Evolutionary conservation across 2,113 vertebrate genomes (phyloP), one percentile per base, ranked within the genome.

Genomic region (Chionomys nivalis): DNA sequence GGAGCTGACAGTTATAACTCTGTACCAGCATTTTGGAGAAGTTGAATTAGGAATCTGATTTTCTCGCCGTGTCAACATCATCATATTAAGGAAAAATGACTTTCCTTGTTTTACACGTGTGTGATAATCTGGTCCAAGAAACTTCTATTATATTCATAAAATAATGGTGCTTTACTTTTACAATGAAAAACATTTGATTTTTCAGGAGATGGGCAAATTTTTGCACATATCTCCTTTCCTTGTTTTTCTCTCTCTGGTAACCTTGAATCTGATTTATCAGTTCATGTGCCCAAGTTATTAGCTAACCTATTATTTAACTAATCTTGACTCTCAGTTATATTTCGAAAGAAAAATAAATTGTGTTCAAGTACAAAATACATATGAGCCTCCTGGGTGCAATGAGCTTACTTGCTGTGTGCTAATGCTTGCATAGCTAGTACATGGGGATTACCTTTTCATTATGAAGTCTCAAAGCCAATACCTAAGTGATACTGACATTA

Each of bases 111-210:
- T 90, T 91, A 86, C 58, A 63, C 58, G 31, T 78, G 28, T 70
- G 78, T 94, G 90, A n/a, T 93, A 94, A 1, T 94, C 85, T 94
- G 96, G 92, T 96, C 92, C 96, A 92, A 96, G 78, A 82, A 93
- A 92, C 14, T 77, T 94, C 72, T 93, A 58, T 58, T 28, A 76
- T 96, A 24, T 96, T 16, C 72, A 28, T 89, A 76, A 91, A 94
- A 90, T 75, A 75, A 95, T 36, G 23, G 81, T 63, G 52, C 92
- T 93, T 31, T 2, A 90, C 87, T 95, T 92, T 92, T 90, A 70
- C 81, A 90, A 96, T 85, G 81, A 96, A 95, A 96, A 93, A 19
- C 33, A 23, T 21, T 81, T 88, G 76, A 86, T 93, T 94, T 92
- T 72, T 95, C 88, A 44, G 36, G 85, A 96, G 86, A 86, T 88